Evolutionary conservation across 1,140 invertebrate genomes (phyloP).

Genomic region (Drosophila trapezifrons): DNA sequence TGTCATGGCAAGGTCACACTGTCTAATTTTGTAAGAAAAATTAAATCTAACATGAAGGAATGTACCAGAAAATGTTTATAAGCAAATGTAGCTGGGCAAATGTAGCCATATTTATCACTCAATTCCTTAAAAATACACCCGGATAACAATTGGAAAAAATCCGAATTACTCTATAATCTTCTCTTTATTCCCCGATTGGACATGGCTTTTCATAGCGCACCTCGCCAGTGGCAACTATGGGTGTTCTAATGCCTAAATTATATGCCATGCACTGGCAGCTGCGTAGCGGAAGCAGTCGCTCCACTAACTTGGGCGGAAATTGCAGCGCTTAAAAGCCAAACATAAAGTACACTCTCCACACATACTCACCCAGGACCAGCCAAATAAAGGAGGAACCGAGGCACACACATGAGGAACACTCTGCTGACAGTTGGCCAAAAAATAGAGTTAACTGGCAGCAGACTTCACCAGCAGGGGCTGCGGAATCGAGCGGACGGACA

Average conservation of each 20-base stretch:
- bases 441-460: conserved; percentile 42
- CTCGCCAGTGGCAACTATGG: conserved; percentile 31
- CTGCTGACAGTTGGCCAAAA: conserved; percentile 62
- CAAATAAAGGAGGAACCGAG: conserved; percentile 45
- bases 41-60: no score
- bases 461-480: conserved; percentile 27
- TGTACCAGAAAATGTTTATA: no score
- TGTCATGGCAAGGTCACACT: no score
- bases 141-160: background rate
- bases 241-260: conserved; percentile 77
- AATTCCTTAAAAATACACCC: no score
- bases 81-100: no score
- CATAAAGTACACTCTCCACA: conserved; percentile 66
- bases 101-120: no score
- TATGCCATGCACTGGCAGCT: conserved; percentile 72
- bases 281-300: conserved; percentile 73
- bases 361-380: conserved; percentile 12
- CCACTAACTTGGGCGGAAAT: conserved; percentile 76
- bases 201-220: background rate
- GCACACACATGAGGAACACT: conserved; percentile 24
- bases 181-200: background rate
- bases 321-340: conserved; percentile 78
- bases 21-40: no score
- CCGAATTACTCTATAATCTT: no score
- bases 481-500: conserved; percentile 37